phyloP scores from a whole-genome alignment of 2,888 invertebrate species.

The Acrocyrtus sp. region DNA sequence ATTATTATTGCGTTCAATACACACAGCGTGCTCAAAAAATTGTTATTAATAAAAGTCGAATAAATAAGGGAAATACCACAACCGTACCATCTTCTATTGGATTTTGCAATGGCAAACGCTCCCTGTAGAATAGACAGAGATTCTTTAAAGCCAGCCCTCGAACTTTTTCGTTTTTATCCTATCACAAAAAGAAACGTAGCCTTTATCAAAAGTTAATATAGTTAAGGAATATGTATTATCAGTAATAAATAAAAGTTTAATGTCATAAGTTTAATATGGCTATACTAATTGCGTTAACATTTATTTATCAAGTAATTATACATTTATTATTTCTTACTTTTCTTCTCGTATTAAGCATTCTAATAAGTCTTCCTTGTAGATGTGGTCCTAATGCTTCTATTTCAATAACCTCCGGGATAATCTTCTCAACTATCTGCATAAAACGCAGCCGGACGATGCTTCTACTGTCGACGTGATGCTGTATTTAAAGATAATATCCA shows the following conservation, averaged over 20 bases:
- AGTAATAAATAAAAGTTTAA: too few species aligned
- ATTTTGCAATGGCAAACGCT: not conserved
- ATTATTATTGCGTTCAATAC: not conserved
- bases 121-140: conserved; percentile 5
- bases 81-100: conserved; percentile 10
- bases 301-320: too few species aligned
- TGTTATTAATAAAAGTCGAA: too few species aligned
- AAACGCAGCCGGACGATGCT: conserved; percentile 3
- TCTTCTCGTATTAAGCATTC: conserved; percentile 9
- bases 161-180: conserved; percentile 37
- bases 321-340: too few species aligned
- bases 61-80: too few species aligned
- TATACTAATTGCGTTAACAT: too few species aligned
- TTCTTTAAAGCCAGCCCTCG: conserved; percentile 5
- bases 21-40: not conserved
- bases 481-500: too few species aligned
- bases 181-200: conserved; percentile 1
- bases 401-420: conserved; percentile 10
- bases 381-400: not conserved
- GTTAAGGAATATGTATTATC: too few species aligned
- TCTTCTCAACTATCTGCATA: conserved; percentile 16
- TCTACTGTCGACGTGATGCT: conserved; percentile 22
- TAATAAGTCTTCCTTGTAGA: conserved; percentile 3
- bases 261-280: too few species aligned
- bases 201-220: too few species aligned